Base-by-base conservation (phyloP, 23 tunicate species). In the Aplidium turbinatum region DNA sequence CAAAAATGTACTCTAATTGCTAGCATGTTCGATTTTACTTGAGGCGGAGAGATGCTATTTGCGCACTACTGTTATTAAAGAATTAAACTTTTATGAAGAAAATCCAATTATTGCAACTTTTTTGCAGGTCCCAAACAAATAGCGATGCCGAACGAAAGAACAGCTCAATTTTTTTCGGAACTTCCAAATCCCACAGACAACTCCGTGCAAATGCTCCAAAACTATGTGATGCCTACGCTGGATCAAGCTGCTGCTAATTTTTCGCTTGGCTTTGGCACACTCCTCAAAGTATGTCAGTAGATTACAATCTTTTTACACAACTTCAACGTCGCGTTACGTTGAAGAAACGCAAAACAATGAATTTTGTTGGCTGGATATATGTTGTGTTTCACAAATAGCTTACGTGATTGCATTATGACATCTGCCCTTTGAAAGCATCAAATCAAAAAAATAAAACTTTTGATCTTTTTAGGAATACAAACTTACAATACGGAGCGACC, bases 221-320 rank as follows among this genome's bases (percentile, higher is more conserved):
- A 52, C 35, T 87, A 87, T 55, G 86, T 87, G 33, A 33, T 73
- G 3, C 78, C 82, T 4, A 80, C 86, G 1, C 35, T 87, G 24
- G 78, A 87, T 47, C 94, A 87, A 47, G 94, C 94, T 31, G 82
- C 94, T n/a, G 94, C 94, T 24, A 87, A 87, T 50, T 87, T 87
- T 45, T 87, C 94, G 9, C 81, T 87, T 3, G 94, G 94, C 11
- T 87, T 87, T 55, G 82, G 85, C 27, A 74, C 82, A 0, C 45
- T 77, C 35, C 77, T 87, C 16, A 87, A 87, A 72, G 94, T 87
- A 34, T n/a, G n/a, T n/a, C n/a, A n/a, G n/a, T n/a, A n/a, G n/a
- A n/a, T n/a, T n/a, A n/a, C n/a, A n/a, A n/a, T n/a, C n/a, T n/a
- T n/a, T n/a, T n/a, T n/a, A n/a, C n/a, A n/a, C n/a, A n/a, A n/a